Evolutionary conservation across 2,113 vertebrate species (phyloP).

Genomic region (Hydrolagus affinis): DNA sequence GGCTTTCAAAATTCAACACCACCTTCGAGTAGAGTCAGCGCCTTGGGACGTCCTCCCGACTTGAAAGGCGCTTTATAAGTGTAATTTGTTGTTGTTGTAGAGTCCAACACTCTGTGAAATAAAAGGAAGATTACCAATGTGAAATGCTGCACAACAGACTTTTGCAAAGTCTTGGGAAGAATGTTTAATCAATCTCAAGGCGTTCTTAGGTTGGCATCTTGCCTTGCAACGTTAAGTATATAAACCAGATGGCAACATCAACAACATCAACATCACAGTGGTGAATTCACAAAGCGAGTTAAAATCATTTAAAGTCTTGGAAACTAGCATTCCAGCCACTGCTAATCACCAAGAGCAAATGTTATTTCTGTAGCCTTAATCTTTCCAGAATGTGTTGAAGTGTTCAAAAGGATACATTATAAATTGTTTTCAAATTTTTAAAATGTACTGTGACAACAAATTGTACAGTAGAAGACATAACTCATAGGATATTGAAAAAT

Average conservation of each 20-base stretch:
- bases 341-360: not conserved
- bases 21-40: not conserved
- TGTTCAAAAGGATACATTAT: not conserved
- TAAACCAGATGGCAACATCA: constrained; percentile 9
- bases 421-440: not conserved
- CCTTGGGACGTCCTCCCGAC: no score
- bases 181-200: not conserved
- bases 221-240: not conserved
- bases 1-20: not conserved
- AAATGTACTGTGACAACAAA: not conserved
- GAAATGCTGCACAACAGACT: not conserved
- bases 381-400: not conserved
- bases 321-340: not conserved
- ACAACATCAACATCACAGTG: not conserved
- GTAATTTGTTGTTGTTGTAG: no score
- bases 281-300: not conserved
- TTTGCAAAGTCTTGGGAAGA: not conserved
- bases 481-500: no score
- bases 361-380: not conserved
- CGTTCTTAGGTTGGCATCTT: not conserved
- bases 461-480: not conserved
- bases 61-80: no score
- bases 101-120: not conserved
- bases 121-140: not conserved
- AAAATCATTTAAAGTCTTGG: not conserved